These are phyloP conservation scores for Trachelus iudaicus DNA, from an alignment of 2,888 invertebrate genomes.

Conservation along the genomic window DNA sequence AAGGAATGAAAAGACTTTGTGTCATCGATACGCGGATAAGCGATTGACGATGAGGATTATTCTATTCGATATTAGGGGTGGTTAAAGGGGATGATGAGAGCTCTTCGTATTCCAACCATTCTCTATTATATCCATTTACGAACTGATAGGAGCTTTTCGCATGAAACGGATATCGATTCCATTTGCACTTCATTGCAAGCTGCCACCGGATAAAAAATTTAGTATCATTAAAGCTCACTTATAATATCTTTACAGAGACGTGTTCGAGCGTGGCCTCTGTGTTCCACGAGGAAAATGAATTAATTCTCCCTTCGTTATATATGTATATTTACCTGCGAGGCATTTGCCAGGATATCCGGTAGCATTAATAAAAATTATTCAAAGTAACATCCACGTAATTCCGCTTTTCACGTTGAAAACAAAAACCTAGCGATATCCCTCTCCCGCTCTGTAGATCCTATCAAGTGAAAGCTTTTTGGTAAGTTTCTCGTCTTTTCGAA, in stretches of 20 bases:
- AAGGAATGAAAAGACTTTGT: not conserved
- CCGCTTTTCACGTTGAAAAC: too few relatives aligned
- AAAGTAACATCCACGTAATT: not conserved
- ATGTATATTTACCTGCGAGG: not conserved
- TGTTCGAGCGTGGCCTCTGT: not conserved
- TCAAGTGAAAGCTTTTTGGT: too few relatives aligned
- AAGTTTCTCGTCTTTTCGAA: not conserved
- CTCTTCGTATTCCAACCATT: not conserved
- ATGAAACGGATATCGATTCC: not conserved
- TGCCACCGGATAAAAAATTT: not conserved
- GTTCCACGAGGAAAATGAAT: not conserved
- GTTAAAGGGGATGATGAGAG: not conserved
- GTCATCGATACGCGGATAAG: not conserved
- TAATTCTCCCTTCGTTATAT: not conserved
- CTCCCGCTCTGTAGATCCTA: too few relatives aligned
- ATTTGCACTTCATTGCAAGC: not conserved
- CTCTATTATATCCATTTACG: not conserved
- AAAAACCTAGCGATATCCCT: too few relatives aligned
- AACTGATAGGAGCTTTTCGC: not conserved
- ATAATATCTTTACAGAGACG: not conserved
- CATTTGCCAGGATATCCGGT: not conserved
- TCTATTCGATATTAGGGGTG: not conserved
- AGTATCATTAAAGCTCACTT: not conserved
- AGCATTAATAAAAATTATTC: not conserved
- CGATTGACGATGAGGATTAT: not conserved